Evolutionary conservation across 2,113 vertebrate species (phyloP).

Genomic region (Embiotoca jacksoni): DNA sequence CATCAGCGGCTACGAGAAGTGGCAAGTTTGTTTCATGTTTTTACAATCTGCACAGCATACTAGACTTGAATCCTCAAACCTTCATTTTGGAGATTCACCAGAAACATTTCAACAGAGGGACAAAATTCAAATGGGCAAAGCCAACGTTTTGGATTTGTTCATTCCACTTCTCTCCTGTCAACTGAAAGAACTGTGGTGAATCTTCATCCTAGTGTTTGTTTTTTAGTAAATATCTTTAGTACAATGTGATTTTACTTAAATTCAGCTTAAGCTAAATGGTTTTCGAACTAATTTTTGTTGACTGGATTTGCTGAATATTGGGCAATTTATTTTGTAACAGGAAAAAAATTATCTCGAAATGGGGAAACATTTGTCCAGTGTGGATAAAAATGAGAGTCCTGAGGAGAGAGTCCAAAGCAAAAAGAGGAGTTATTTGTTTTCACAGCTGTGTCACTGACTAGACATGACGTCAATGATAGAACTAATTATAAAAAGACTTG

Average conservation of each 20-base stretch:
- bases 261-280: not conserved
- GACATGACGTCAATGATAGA: conserved; percentile 1
- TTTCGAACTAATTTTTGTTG: not conserved
- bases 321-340: conserved; percentile 30
- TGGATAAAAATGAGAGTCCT: conserved; percentile 20
- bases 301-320: conserved; percentile 15
- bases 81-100: too few relatives aligned
- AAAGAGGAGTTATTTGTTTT: conserved; percentile 25
- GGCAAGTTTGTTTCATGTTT: too few relatives aligned
- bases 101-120: too few relatives aligned
- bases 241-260: not conserved
- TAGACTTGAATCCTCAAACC: too few relatives aligned
- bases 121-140: too few relatives aligned
- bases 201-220: not conserved
- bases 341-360: conserved; percentile 14
- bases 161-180: too few relatives aligned
- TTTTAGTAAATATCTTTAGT: not conserved
- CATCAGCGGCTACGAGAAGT: too few relatives aligned
- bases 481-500: not conserved
- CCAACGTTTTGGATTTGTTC: too few relatives aligned
- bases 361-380: conserved; percentile 8
- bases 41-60: too few relatives aligned
- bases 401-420: conserved; percentile 3
- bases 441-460: not conserved
- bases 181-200: too few relatives aligned